Base-by-base conservation (phyloP, 2,113 vertebrate species). In the Chaetodon trifascialis region DNA sequence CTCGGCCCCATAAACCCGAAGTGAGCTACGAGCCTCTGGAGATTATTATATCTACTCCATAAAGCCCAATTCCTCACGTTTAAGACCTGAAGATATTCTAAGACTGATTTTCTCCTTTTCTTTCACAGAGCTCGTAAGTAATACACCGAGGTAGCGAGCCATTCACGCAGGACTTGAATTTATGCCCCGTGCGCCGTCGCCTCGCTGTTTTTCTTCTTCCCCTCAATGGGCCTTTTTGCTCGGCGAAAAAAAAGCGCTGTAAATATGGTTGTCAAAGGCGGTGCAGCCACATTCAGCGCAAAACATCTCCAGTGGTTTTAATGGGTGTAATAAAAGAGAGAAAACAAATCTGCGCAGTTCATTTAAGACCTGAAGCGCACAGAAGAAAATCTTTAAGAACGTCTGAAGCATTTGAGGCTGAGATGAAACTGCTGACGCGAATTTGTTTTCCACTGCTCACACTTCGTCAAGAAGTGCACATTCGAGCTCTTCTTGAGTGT, bases 221-320 rank as follows among this genome's bases (percentile, higher is more conserved):
- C 59, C 80, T 92, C 73, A 93, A 90, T 88, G 86, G 78, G 59
- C 12, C 80, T 88, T 87, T 88, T 78, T 89, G 80, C 90, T 74
- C 66, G 5, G 42, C 66, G 47, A 66, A 64, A 56, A 68, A 62
- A 66, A 47, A 66, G 38, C n/a, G 79, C 34, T n/a, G 78, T 90
- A 87, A 88, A 91, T 88, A 82, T 60, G 0, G 52, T 63, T 86
- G 87, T 89, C 83, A 79, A 36, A 83, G 73, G 63, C 56, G 38
- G 79, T 30, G 3, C 78, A 4, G 73, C 69, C 14, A 4, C 5
- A 1, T 54, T 67, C 19, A 79, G 63, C 30, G n/a, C 79, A 80
- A 70, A n/a, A 79, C 62, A 73, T 79, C 34, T 3, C 36, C 51
- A 1, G 55, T 23, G 36, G 70, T 76, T 36, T 40, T 76, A 56